Evolutionary conservation across 2,113 vertebrate species (phyloP), one percentile per base, ranked within the genome.

Genomic region (Turnix velox): DNA sequence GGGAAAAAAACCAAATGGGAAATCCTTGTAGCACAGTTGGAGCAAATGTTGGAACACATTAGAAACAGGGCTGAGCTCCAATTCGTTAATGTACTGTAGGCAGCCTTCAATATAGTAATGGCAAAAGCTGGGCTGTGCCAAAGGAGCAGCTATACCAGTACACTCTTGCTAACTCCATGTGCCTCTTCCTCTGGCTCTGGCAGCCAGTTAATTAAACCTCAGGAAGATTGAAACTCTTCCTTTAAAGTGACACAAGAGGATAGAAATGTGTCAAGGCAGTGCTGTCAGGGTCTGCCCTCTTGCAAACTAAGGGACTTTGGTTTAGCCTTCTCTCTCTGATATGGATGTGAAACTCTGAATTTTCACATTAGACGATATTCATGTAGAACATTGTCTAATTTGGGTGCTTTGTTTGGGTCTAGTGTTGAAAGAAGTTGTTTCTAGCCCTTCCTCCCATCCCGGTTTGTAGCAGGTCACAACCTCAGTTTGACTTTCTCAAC

Each of bases 21-120:
- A 92, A 58, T 88, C 95, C 48, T 69, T 94, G 52, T 33, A 87
- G 73, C 93, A 9, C 88, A 76, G 93, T 90, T 49, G 95, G 94
- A 65, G 79, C 2, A 65, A 78, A 46, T 58, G 83, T 62, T 31
- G 49, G 57, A 84, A 87, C 76, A 13, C 52, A 92, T 91, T 35
- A 63, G n/a, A n/a, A n/a, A 69, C 88, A 33, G 79, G 81, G 88
- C 88, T 88, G 73, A 54, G 20, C 69, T 93, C 79, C 69, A 58
- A 7, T 75, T 82, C 58, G 2, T 72, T 77, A 30, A n/a, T 20
- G 52, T 52, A 4, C 72, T 46, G 80, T 48, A 43, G 72, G 82
- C 93, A 68, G 82, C 87, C 77, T 37, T 88, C n/a, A 4, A 4
- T 24, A 12, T 3, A 79, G 76, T 6, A 33, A 30, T 84, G 94